Evolutionary conservation across 2,797 vertebrate species (phyloP).

Genomic region (Eidolon dupreanum): DNA sequence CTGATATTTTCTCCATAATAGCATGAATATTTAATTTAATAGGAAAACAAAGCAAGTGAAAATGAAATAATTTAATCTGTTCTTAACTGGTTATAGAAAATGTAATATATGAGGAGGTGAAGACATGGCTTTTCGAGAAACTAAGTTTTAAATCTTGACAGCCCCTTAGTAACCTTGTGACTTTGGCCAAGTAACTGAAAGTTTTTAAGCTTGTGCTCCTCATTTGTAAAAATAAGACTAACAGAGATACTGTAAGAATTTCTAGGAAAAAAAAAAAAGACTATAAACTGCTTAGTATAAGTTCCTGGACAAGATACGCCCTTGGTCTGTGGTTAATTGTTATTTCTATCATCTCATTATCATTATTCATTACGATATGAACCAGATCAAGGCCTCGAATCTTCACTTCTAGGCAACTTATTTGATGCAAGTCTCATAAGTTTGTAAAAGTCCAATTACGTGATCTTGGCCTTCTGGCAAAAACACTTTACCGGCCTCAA

Average conservation of each 20-base stretch:
- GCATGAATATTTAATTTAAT: not conserved
- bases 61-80: not conserved
- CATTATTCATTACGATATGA: not conserved
- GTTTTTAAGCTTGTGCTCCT: not conserved
- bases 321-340: not conserved
- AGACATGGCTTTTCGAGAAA: not conserved
- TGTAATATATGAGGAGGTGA: not conserved
- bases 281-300: not conserved
- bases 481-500: constrained; percentile 44
- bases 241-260: not conserved
- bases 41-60: not conserved
- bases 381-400: not conserved
- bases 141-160: not conserved
- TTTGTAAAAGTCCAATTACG: constrained; percentile 22
- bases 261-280: not conserved
- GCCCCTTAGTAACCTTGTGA: not conserved
- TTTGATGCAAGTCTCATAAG: not conserved
- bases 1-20: not conserved
- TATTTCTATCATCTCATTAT: not conserved
- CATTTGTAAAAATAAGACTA: not conserved
- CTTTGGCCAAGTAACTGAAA: not conserved
- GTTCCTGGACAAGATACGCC: not conserved
- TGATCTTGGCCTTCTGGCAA: not conserved
- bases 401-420: constrained; percentile 5
- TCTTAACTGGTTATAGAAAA: not conserved